Evolutionary conservation across 2,113 vertebrate genomes (phyloP).

Genomic region (Pachycephala philippinensis): DNA sequence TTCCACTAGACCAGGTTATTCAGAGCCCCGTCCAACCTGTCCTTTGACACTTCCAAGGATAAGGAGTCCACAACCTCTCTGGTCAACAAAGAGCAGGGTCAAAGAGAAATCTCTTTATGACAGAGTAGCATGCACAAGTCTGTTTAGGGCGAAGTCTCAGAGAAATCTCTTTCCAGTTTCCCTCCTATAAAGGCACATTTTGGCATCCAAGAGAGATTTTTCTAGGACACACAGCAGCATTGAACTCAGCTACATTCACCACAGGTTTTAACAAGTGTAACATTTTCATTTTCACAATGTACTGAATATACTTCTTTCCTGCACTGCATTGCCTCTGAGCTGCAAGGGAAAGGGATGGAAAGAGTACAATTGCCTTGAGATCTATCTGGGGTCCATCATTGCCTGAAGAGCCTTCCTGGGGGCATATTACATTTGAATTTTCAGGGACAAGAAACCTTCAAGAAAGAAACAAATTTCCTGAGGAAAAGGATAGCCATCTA

Average conservation of each 20-base stretch:
- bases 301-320: neutral
- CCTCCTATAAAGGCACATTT: neutral
- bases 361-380: neutral
- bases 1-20: neutral
- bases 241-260: neutral
- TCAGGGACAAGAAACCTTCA: neutral
- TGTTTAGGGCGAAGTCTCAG: neutral
- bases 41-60: neutral
- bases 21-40: neutral
- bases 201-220: neutral
- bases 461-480: neutral
- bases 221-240: neutral
- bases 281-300: neutral
- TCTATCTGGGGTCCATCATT: neutral
- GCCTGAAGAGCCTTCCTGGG: neutral
- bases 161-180: neutral
- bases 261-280: neutral
- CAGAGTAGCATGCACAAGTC: neutral
- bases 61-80: neutral
- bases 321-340: neutral
- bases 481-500: neutral
- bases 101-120: neutral
- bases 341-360: neutral
- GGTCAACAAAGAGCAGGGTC: neutral
- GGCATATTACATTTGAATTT: neutral